Conservation (phyloP, 1,140 invertebrate genomes). For the Drosophila grimshawi region DNA sequence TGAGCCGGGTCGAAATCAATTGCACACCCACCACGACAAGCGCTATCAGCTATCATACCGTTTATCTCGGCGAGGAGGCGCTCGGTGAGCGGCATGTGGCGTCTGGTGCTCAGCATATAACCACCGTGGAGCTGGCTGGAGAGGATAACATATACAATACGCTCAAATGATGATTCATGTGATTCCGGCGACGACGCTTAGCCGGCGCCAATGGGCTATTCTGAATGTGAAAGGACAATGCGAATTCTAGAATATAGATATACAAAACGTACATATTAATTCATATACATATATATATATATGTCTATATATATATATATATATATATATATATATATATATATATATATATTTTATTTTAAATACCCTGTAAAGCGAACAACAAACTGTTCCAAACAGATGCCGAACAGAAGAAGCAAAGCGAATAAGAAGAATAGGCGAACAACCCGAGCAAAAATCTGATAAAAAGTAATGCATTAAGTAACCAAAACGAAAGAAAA, state of each 20-base stretch:
- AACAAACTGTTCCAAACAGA: constrained; percentile 18
- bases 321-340: background rate
- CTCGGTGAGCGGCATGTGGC: constrained; percentile 62
- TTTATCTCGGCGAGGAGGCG: constrained; percentile 75
- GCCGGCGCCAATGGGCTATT: constrained; percentile 73
- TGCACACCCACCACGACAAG: constrained; percentile 57
- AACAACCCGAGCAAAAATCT: no score
- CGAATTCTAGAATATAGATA: constrained; percentile 27
- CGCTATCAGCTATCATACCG: constrained; percentile 78
- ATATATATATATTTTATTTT: constrained; percentile 45
- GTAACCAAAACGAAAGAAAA: background rate
- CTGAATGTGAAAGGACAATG: constrained; percentile 43
- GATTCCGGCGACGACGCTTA: constrained; percentile 79
- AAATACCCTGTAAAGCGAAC: constrained; percentile 40
- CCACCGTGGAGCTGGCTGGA: constrained; percentile 72
- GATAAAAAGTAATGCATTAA: no score
- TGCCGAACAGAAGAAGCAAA: constrained; percentile 13
- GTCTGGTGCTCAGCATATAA: constrained; percentile 49
- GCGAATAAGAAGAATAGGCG: no score
- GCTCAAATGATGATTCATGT: constrained; percentile 84
- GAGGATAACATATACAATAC: constrained; percentile 84
- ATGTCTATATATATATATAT: background rate
- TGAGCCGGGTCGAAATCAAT: constrained; percentile 79
- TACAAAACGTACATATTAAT: constrained; percentile 3
- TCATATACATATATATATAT: constrained; percentile 17